Evolutionary conservation across 2,113 vertebrate genomes (phyloP), one percentile per base, ranked within the genome.

Genomic region (Pagrus major): DNA sequence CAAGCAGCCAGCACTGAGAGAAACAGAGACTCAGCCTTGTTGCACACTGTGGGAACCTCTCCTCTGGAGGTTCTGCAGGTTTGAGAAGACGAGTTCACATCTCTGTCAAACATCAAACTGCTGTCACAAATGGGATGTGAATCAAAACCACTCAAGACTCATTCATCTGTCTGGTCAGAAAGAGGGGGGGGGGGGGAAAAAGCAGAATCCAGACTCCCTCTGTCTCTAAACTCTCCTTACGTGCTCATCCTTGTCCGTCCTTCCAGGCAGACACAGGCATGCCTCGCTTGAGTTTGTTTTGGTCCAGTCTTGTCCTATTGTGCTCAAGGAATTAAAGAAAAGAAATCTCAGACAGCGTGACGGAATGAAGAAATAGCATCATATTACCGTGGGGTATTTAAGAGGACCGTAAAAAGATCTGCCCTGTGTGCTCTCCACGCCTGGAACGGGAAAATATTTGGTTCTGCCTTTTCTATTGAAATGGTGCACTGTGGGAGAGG

Each of bases 341-440:
- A 76, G 74, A 67, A 65, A 89, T 80, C 75, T 82, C 87, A 93
- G 92, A 91, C 89, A 93, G 91, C 89, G 78, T 89, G 76, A 94
- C 70, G 87, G 92, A 91, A 94, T 93, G 90, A 93, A 90, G 85
- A 89, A 92, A 87, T 69, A 81, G 89, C 83, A 88, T 89, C 67
- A 33, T 31, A 85, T 93, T 92, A 84, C 90, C 54, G 10, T 81
- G 66, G 71, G 71, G 49, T 86, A 90, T 84, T 87, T 84, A 80
- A 84, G 85, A 89, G 69, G 78, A 87, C 83, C 67, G 68, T 83
- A 86, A 80, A 83, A 87, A 90, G 85, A 88, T 78, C 84, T 71
- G 85, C 83, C 72, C 84, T 76, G 76, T 88, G 86, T 84, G 72
- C 69, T 85, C 71, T 84, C 80, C 70, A 86, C 47, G 60, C 70